Evolutionary conservation across 2,888 invertebrate genomes (phyloP), one percentile per base, ranked within the genome.

Genomic region (Oscheius sp.): DNA sequence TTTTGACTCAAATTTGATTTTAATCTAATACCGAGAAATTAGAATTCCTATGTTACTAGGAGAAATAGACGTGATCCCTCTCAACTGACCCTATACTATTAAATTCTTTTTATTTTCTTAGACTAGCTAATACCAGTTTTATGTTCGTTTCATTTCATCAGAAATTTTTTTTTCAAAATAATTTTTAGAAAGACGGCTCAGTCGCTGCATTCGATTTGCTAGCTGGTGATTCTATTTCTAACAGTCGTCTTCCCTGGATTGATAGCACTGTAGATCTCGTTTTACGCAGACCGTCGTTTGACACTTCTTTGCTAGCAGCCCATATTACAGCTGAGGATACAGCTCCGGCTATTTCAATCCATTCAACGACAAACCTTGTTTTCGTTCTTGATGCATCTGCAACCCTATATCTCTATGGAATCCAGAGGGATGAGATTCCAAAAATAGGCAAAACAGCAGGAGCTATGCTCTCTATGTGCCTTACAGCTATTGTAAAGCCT

Each of bases 111-210:
- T n/a, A n/a, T n/a, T n/a, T n/a, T n/a, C n/a, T n/a, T n/a, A n/a
- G n/a, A n/a, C n/a, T n/a, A n/a, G n/a, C n/a, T n/a, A n/a, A n/a
- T n/a, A n/a, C n/a, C n/a, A n/a, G n/a, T n/a, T n/a, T n/a, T n/a
- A n/a, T n/a, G n/a, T n/a, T n/a, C n/a, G n/a, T n/a, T n/a, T n/a
- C n/a, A n/a, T n/a, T n/a, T n/a, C n/a, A n/a, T n/a, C n/a, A n/a
- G n/a, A n/a, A n/a, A n/a, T n/a, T n/a, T n/a, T n/a, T n/a, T n/a
- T n/a, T n/a, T n/a, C n/a, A n/a, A n/a, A n/a, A 3, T 6, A 41
- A 41, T 41, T 41, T 62, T 49, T 44, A 71, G 71, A 45, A 41
- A 51, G 71, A 71, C 49, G 71, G 71, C 17, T 68, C 68, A 17
- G 47, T 64, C 17, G 50, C 57, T 9, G 64, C 49, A 9, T 71